Evolutionary conservation across 1,140 invertebrate genomes (phyloP).

Genomic region (Ooceraea biroi): DNA sequence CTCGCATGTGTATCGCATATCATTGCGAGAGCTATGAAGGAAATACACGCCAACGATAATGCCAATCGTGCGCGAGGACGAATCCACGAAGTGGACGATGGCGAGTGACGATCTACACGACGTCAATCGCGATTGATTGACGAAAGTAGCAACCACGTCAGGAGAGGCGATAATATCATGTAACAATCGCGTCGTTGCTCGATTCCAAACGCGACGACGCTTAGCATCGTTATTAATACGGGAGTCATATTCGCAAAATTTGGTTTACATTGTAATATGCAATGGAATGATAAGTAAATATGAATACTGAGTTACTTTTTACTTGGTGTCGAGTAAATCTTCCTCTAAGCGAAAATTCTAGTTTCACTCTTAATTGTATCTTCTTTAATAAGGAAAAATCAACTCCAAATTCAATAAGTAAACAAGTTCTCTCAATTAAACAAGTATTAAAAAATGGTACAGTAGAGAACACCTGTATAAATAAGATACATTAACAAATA

Average conservation of each 20-base stretch:
- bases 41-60: neutral
- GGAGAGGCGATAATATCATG: neutral
- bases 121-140: slow-evolving; percentile 53
- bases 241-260: neutral
- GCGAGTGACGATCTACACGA: slow-evolving; percentile 18
- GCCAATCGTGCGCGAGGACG: neutral
- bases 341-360: no score
- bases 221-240: neutral
- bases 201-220: slow-evolving; percentile 1
- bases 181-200: slow-evolving; percentile 15
- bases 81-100: slow-evolving; percentile 6
- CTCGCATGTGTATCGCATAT: neutral
- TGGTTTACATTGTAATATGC: neutral
- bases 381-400: neutral
- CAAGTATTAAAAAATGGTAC: neutral
- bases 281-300: no score
- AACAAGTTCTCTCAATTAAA: no score
- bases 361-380: neutral
- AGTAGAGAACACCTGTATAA: neutral
- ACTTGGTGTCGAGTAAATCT: no score
- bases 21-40: neutral
- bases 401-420: neutral
- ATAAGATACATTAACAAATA: neutral
- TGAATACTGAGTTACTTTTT: no score
- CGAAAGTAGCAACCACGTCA: slow-evolving; percentile 29